Conservation (phyloP, 2,888 invertebrate species). For the Melanostoma mellinum region DNA sequence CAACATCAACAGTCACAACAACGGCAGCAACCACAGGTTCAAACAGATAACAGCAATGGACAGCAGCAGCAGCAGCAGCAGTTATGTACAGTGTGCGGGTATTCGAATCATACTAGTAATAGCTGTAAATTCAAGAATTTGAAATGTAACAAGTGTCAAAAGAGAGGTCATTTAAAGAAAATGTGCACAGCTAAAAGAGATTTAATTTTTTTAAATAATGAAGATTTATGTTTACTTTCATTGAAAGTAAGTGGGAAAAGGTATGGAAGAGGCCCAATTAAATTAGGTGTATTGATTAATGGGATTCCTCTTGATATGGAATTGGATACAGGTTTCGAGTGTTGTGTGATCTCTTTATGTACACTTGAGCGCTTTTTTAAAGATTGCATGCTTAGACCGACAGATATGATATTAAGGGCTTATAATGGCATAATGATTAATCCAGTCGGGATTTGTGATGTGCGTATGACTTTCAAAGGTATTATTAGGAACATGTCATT, state of each 20-base stretch:
- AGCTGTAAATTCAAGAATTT: constrained; percentile 62
- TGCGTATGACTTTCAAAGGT: constrained; percentile 11
- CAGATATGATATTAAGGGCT: constrained; percentile 35
- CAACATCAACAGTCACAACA: too few relatives aligned
- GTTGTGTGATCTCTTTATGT: too few relatives aligned
- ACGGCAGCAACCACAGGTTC: constrained; percentile 5
- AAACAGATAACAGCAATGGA: constrained; percentile 30
- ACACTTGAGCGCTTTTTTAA: constrained; percentile 2
- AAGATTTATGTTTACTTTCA: constrained; percentile 38
- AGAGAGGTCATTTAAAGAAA: constrained; percentile 64
- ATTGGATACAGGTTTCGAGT: constrained; percentile 61
- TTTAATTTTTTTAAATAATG: constrained; percentile 38
- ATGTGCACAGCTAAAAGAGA: constrained; percentile 45
- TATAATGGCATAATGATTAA: constrained; percentile 50
- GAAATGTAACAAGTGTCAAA: constrained; percentile 61
- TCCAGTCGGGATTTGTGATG: constrained; percentile 41
- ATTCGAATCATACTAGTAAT: constrained; percentile 43
- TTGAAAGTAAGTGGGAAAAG: constrained; percentile 17
- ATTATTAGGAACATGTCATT: constrained; percentile 9
- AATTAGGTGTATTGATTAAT: constrained; percentile 34
- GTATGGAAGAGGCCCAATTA: constrained; percentile 27
- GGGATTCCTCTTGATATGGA: constrained; percentile 36
- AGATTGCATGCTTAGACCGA: constrained; percentile 6
- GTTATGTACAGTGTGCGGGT: constrained; percentile 51
- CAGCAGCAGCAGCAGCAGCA: constrained; percentile 26